A percentile compares a stretch with the other conserved stretches of the same genome.
Conservation (phyloP, 2,113 vertebrate genomes). For the Tilapia sparmanii region DNA sequence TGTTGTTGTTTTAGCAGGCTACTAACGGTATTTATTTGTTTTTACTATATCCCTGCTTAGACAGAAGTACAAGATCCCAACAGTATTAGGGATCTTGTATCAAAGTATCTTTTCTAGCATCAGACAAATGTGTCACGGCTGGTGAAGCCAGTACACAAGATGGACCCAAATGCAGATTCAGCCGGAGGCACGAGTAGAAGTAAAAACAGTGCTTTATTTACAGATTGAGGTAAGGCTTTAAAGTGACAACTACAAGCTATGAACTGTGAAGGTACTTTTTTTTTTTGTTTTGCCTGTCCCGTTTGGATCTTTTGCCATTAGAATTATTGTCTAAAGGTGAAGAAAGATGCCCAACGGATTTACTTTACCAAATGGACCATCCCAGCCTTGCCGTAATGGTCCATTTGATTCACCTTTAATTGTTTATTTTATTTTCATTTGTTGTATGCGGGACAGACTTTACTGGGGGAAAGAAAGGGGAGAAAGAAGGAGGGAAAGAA, state of each 20-base stretch:
- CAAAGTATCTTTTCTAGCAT: neutral
- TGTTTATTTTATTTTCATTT: too few relatives aligned
- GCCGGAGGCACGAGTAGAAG: neutral
- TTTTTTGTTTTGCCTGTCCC: too few relatives aligned
- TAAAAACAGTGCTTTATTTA: neutral
- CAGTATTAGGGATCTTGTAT: neutral
- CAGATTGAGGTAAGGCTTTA: neutral
- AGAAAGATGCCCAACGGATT: too few relatives aligned
- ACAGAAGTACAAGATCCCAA: neutral
- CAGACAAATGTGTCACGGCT: neutral
- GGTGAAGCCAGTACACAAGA: neutral
- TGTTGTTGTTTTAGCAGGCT: neutral
- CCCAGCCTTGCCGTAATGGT: too few relatives aligned
- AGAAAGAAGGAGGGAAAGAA: too few relatives aligned
- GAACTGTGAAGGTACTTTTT: neutral
- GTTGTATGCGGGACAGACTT: too few relatives aligned
- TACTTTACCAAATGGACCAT: too few relatives aligned
- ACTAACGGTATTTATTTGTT: accelerated
- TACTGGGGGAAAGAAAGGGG: too few relatives aligned
- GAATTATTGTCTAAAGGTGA: too few relatives aligned
- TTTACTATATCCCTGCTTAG: neutral
- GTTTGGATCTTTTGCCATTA: too few relatives aligned
- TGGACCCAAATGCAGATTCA: neutral
- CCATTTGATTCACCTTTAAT: too few relatives aligned
- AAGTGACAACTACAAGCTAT: neutral